These are phyloP conservation scores for Indicator indicator DNA, from an alignment of 2,113 vertebrate species.

Conservation along the genomic window DNA sequence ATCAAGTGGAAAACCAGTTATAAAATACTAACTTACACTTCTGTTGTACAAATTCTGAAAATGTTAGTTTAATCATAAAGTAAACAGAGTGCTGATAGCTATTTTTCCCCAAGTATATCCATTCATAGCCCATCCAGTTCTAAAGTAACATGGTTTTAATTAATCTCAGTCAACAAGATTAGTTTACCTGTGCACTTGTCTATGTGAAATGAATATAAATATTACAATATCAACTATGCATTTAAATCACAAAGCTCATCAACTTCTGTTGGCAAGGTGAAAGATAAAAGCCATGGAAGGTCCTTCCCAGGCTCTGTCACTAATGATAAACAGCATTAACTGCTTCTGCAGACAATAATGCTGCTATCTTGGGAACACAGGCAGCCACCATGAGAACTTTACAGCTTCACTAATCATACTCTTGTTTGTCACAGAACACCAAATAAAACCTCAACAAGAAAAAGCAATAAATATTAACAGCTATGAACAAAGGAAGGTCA, in stretches of 20 bases:
- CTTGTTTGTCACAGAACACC: slow-evolving; percentile 79
- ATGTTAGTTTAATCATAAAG: background rate
- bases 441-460: slow-evolving; percentile 81
- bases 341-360: slow-evolving; percentile 81
- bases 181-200: slow-evolving; percentile 71
- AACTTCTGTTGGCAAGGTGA: slow-evolving; percentile 79
- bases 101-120: background rate
- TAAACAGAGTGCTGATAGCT: background rate
- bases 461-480: slow-evolving; percentile 79
- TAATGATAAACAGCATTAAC: slow-evolving; percentile 85
- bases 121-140: background rate
- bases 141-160: slow-evolving; percentile 68
- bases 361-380: slow-evolving; percentile 82
- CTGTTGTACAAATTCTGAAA: background rate
- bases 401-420: slow-evolving; percentile 79
- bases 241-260: slow-evolving; percentile 83
- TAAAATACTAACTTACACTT: background rate
- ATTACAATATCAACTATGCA: slow-evolving; percentile 69
- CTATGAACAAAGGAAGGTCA: slow-evolving; percentile 80
- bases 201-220: slow-evolving; percentile 74
- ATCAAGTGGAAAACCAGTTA: background rate
- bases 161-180: slow-evolving; percentile 66
- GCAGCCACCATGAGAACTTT: slow-evolving; percentile 78
- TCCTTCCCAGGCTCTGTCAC: slow-evolving; percentile 78
- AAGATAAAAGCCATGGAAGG: slow-evolving; percentile 81